These are phyloP conservation scores for Drosophila pachea DNA, from an alignment of 1,140 invertebrate species.

Conservation along the genomic window DNA sequence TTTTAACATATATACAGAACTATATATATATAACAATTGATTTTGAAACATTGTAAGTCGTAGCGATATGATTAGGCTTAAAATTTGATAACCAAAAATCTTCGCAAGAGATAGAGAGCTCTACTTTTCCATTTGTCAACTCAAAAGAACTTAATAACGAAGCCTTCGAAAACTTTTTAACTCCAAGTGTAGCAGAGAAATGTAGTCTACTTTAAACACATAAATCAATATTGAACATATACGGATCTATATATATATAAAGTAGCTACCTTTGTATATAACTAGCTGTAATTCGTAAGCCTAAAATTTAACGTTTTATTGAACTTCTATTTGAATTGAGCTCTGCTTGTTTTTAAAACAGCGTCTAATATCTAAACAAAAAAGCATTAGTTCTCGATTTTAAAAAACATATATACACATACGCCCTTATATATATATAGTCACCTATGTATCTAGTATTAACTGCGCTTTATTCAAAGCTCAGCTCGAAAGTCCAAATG, in stretches of 20 bases:
- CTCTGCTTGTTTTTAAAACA: slow-evolving; percentile 72
- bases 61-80: slow-evolving; percentile 29
- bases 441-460: slow-evolving; percentile 35
- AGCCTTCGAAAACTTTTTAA: slow-evolving; percentile 77
- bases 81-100: slow-evolving; percentile 24
- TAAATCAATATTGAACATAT: slow-evolving; percentile 14
- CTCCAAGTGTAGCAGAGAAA: slow-evolving; percentile 68
- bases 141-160: slow-evolving; percentile 78
- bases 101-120: slow-evolving; percentile 39
- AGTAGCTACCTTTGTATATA: slow-evolving; percentile 70
- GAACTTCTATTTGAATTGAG: slow-evolving; percentile 46
- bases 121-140: slow-evolving; percentile 75
- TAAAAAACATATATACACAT: slow-evolving; percentile 10
- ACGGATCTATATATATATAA: slow-evolving; percentile 33
- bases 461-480: slow-evolving; percentile 46
- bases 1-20: slow-evolving; percentile 52
- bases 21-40: slow-evolving; percentile 21
- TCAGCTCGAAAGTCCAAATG: slow-evolving; percentile 57
- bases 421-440: background rate
- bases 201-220: slow-evolving; percentile 56
- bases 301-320: slow-evolving; percentile 63
- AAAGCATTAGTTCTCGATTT: slow-evolving; percentile 65
- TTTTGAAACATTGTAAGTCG: slow-evolving; percentile 31
- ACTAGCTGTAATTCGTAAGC: slow-evolving; percentile 41
- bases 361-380: slow-evolving; percentile 34